Percentiles rank a stretch among this genome's conserved stretches.
phyloP scores from a whole-genome alignment of 2,888 invertebrate species.

The Synergus umbraculus region DNA sequence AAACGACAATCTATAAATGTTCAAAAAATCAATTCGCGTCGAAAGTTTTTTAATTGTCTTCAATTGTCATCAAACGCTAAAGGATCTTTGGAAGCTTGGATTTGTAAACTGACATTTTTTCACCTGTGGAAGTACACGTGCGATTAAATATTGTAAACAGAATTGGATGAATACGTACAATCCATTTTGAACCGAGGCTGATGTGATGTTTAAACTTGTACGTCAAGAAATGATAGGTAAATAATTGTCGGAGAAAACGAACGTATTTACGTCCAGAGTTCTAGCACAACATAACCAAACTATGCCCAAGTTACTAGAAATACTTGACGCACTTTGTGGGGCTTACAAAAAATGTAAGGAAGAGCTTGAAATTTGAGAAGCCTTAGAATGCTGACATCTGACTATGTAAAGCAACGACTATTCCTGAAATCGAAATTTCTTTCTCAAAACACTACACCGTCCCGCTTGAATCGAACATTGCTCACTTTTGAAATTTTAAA shows the following conservation, averaged over 20 bases:
- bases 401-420: not conserved
- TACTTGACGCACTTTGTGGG: conserved; percentile 35
- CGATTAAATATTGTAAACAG: not conserved
- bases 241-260: conserved; percentile 28
- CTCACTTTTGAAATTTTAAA: conserved; percentile 76
- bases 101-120: conserved; percentile 39
- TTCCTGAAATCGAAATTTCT: conserved; percentile 54
- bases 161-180: conserved; percentile 22
- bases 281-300: conserved; percentile 71
- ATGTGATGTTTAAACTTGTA: not conserved
- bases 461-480: conserved; percentile 75
- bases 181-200: not conserved
- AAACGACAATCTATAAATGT: not conserved
- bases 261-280: conserved; percentile 45
- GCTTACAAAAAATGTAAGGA: not conserved
- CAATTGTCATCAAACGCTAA: conserved; percentile 79
- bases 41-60: conserved; percentile 75
- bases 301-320: conserved; percentile 58
- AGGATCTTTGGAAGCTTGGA: not conserved
- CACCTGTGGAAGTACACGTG: not conserved
- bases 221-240: not conserved
- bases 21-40: not conserved
- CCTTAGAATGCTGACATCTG: not conserved
- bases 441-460: conserved; percentile 58
- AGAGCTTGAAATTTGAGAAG: not conserved